phyloP scores from a whole-genome alignment of 2,888 invertebrate genomes.

The Patella caerulea region DNA sequence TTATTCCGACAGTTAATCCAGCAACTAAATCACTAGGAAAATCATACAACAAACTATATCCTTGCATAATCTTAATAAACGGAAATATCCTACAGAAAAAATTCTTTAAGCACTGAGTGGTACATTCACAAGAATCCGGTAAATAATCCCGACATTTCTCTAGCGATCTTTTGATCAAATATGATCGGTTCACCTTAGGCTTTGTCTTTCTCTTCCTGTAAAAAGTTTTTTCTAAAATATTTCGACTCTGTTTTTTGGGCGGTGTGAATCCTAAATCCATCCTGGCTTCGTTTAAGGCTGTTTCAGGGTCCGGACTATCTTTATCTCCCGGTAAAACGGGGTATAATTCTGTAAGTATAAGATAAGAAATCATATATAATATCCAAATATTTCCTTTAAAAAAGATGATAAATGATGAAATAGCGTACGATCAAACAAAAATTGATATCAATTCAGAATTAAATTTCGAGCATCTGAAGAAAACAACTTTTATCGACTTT shows the following conservation, averaged over 20 bases:
- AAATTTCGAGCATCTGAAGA: too few relatives aligned
- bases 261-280: neutral
- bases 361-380: too few relatives aligned
- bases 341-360: neutral
- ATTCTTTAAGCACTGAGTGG: conserved; percentile 32
- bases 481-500: too few relatives aligned
- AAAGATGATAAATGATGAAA: too few relatives aligned
- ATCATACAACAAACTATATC: conserved; percentile 67
- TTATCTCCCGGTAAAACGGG: neutral
- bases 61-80: conserved; percentile 52
- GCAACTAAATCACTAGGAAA: conserved; percentile 83
- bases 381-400: too few relatives aligned
- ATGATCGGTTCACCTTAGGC: neutral
- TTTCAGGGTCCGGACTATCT: neutral
- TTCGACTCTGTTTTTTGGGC: neutral
- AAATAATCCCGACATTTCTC: conserved; percentile 11
- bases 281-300: neutral
- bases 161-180: conserved; percentile 17
- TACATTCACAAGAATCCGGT: conserved; percentile 33
- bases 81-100: conserved; percentile 49
- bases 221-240: neutral
- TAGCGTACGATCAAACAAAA: too few relatives aligned
- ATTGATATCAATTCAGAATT: too few relatives aligned
- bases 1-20: conserved; percentile 83
- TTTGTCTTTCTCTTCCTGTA: neutral